Base-by-base conservation (phyloP, 1,140 invertebrate genomes). In the Paramacrobiotus metropolitanus region DNA sequence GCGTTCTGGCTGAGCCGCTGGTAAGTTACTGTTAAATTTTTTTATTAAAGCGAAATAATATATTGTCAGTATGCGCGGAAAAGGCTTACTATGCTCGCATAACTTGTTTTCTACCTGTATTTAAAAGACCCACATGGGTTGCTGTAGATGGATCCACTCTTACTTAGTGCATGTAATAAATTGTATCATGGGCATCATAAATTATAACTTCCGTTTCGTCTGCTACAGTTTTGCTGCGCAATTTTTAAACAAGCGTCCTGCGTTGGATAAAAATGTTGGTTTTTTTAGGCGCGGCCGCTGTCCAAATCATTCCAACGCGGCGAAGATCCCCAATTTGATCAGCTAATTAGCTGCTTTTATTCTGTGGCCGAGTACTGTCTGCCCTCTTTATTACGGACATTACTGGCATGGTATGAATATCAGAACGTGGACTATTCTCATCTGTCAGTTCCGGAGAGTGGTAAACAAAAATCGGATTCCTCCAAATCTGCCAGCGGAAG, bases 281-380 rank as follows among this genome's bases (percentile, higher is more conserved):
- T n/a, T n/a, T 68, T 73, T 24, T 62, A 84, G 81, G 87, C 95
- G 69, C 87, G 87, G 71, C 83, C 85, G 48, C 70, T 97, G 18
- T 87, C 87, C 21, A 95, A 95, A 78, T 83, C 88, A 1, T 73
- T 96, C 60, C 91, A 95, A 76, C 80, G 90, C 66, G 91, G 90
- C 2, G 92, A 97, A 77, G 91, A 96, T 77, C 69, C 81, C 3
- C 83, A 91, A 65, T 88, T 96, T 73, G 92, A 97, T 77, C 91
- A 96, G 73, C 75, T 96, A n/a, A 75, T 96, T 20, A 85, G 81
- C 40, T 84, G 89, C 0, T 84, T 97, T 69, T 87, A 90, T 24
- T 85, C 85, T 21, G 88, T 93, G 1, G 88, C 90, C 1, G 94
- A 99, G 72, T 89, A 97, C 71, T 95, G 93, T 74, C 75, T 99